Base-by-base conservation (phyloP, 1,140 invertebrate genomes). In the Diploscapter pachys region DNA sequence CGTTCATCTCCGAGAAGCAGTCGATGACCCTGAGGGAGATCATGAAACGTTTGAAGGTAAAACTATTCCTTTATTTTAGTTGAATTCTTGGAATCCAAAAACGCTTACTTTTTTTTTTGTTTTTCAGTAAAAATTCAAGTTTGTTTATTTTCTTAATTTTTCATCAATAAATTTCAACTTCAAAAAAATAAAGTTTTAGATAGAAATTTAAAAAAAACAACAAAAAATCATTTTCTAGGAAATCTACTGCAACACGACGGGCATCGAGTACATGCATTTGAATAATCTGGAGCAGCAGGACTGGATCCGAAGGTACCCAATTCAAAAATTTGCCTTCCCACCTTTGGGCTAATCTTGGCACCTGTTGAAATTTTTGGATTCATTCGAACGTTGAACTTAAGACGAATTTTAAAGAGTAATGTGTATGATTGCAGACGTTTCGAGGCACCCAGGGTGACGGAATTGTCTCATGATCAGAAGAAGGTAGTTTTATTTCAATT, bases 251-350 rank as follows among this genome's bases (percentile, higher is more conserved):
- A 78, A 85, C n/a, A 86, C 87, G 72, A 89, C 89, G 82, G 97
- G 97, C 57, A 93, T 98, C 1, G 97, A 99, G 87, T 99, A 96
- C 85, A 99, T 99, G 96, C 98, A 98, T 87, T 97, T 99, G 81
- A 99, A 98, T 86, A 97, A 95, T 11, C 88, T 95, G 86, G 96
- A 99, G 83, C 95, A 99, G 84, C 96, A 94, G 85, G 96, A 98
- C 86, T 99, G 96, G 96, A 98, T 99, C 83, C 89, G 95, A 65
- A 91, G 95, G 85, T 48, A 31, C 31, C 31, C 31, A 31, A 31
- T 31, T 31, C 31, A 31, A 31, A 31, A 31, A 31, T 31, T 31
- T 31, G 0, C 31, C 1, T 31, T 31, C 31, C 31, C 31, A 31
- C 31, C 31, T 31, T 1, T 31, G 31, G 31, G 31, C 31, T 31